Base-by-base conservation (phyloP, 2,888 invertebrate species). In the Meliscaeva auricollis region DNA sequence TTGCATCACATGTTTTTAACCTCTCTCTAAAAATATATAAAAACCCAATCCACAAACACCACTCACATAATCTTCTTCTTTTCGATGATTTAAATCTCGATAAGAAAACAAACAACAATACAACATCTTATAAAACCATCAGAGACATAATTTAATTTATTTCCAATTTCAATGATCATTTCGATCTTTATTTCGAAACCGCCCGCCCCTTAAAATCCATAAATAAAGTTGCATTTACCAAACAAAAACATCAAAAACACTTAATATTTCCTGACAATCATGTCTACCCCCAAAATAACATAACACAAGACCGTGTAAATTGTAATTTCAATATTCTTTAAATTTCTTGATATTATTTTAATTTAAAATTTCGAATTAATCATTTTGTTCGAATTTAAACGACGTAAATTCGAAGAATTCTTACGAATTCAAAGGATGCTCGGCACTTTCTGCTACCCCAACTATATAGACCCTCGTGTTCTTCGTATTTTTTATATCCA, bases 281-380 rank as follows among this genome's bases (percentile, higher is more conserved):
- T 13, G 54, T 41, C 52, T 56, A 41, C 46, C 46, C 44, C 62
- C 52, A 54, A 78, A n/a, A n/a, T 15, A 70, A 38, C 1, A 17
- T 20, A 73, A 62, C 69, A 54, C 56, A 64, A 64, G n/a, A 64
- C 54, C 54, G 44, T 81, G 75, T 75, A 76, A 80, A 74, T 69
- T 75, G 2, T 62, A 83, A 78, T 74, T 64, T 32, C 20, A 68
- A 74, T 26, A 50, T 74, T 54, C 20, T 50, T 70, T 3, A 50
- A 74, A 38, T 58, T 56, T 69, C 56, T 69, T 74, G 78, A 78
- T 73, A 26, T 26, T 26, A 3, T 26, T 79, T 64, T 58, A 38
- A 64, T 74, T 56, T 35, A 52, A 74, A 79, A 75, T 70, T 70
- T 58, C 74, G 52, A 79, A 84, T 84, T 84, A 84, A 84, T 84